phyloP scores from a whole-genome alignment of 2,888 invertebrate genomes.

The Scrobipalpa costella region DNA sequence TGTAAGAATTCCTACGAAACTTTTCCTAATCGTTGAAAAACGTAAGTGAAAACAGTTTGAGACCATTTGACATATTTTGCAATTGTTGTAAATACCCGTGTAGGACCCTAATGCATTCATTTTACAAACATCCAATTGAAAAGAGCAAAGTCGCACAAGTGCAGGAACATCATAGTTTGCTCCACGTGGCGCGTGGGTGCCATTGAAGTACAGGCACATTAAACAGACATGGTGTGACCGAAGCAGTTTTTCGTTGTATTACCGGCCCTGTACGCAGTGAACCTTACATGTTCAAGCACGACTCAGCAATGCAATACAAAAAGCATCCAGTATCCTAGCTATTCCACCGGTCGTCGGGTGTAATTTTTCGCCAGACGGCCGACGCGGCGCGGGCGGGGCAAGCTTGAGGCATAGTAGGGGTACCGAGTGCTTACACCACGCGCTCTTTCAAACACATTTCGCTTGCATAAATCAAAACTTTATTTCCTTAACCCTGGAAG shows the following conservation, averaged over 20 bases:
- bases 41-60: neutral
- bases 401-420: neutral
- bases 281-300: too few species aligned
- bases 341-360: neutral
- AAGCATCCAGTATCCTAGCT: too few species aligned
- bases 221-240: too few species aligned
- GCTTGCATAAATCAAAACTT: slow-evolving; percentile 68
- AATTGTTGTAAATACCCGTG: too few species aligned
- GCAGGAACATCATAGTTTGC: slow-evolving; percentile 24
- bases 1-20: too few species aligned
- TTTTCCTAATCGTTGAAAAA: neutral
- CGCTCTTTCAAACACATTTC: slow-evolving; percentile 58
- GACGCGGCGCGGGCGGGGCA: neutral
- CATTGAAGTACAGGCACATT: slow-evolving; percentile 31
- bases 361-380: neutral
- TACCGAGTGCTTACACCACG: slow-evolving; percentile 41
- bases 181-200: slow-evolving; percentile 25
- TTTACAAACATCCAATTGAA: neutral
- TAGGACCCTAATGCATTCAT: neutral
- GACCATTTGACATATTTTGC: neutral
- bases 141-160: neutral
- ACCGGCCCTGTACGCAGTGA: too few species aligned
- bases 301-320: too few species aligned
- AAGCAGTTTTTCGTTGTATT: too few species aligned
- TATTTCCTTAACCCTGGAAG: slow-evolving; percentile 55